Evolutionary conservation across 2,888 invertebrate genomes (phyloP).

Genomic region (Tethea ocularis): DNA sequence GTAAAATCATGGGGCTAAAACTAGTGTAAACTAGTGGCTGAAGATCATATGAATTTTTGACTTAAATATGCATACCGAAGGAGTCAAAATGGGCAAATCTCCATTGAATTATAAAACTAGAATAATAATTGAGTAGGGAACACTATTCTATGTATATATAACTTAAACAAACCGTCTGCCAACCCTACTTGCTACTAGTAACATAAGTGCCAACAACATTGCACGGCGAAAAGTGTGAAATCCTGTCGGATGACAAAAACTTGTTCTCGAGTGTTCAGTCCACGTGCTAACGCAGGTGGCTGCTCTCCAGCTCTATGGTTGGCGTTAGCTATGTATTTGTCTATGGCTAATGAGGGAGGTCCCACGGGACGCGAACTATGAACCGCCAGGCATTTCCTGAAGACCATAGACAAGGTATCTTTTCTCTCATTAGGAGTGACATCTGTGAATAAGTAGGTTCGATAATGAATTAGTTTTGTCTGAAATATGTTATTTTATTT

Average conservation of each 20-base stretch:
- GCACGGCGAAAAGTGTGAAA: slow-evolving; percentile 58
- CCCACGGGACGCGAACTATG: slow-evolving; percentile 70
- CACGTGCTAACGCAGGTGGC: slow-evolving; percentile 60
- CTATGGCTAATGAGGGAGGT: slow-evolving; percentile 48
- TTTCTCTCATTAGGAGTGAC: slow-evolving; percentile 50
- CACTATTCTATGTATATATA: background rate
- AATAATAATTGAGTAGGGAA: too few relatives aligned
- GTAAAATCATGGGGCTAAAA: too few relatives aligned
- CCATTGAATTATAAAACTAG: too few relatives aligned
- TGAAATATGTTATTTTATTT: background rate
- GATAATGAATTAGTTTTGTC: slow-evolving; percentile 20
- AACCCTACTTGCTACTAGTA: slow-evolving; percentile 2
- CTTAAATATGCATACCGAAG: too few relatives aligned
- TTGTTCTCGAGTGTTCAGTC: slow-evolving; percentile 41
- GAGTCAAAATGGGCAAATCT: too few relatives aligned
- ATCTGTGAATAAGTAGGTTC: slow-evolving; percentile 37
- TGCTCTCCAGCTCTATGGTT: slow-evolving; percentile 8
- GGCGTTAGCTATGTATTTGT: slow-evolving; percentile 25
- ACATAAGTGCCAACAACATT: slow-evolving; percentile 42
- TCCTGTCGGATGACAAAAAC: slow-evolving; percentile 54
- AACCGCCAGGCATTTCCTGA: slow-evolving; percentile 63
- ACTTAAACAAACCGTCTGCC: background rate
- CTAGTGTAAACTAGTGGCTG: too few relatives aligned
- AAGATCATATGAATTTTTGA: too few relatives aligned
- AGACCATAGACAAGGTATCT: slow-evolving; percentile 26